phyloP scores from a whole-genome alignment of 2,113 vertebrate genomes.

The Podiceps cristatus region DNA sequence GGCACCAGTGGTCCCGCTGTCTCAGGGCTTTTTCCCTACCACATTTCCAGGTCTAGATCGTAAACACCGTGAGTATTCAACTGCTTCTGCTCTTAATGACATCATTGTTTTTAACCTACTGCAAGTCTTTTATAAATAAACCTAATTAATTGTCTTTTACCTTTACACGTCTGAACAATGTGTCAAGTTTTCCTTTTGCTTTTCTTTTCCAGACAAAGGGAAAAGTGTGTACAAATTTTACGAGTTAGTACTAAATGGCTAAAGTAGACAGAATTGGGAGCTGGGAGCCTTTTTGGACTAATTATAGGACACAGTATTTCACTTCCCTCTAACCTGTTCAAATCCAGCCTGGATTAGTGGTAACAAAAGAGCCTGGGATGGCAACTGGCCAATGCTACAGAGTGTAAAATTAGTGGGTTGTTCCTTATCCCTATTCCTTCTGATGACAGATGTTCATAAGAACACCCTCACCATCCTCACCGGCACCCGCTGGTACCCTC shows the following conservation, averaged over 20 bases:
- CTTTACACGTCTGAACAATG: not conserved
- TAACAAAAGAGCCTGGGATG: not conserved
- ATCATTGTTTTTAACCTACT: not conserved
- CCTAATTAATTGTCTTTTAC: not conserved
- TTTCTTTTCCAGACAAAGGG: not conserved
- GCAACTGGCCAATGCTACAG: accelerated
- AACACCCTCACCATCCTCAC: not conserved
- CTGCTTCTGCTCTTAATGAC: not conserved
- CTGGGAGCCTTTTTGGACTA: not conserved
- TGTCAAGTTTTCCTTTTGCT: not conserved
- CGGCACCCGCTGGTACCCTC: not conserved
- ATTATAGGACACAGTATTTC: not conserved
- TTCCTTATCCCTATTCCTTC: not conserved
- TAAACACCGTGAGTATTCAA: accelerated
- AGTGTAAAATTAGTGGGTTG: not conserved
- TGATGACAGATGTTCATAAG: not conserved
- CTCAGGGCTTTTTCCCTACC: not conserved
- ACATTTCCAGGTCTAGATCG: not conserved
- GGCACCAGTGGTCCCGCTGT: not conserved
- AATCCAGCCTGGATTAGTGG: not conserved
- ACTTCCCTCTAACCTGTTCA: not conserved
- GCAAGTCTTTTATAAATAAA: not conserved
- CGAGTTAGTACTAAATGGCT: not conserved
- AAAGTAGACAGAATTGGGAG: not conserved
- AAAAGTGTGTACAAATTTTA: not conserved